Base-by-base conservation (phyloP, 2,797 vertebrate genomes). In the Synanceia verrucosa region DNA sequence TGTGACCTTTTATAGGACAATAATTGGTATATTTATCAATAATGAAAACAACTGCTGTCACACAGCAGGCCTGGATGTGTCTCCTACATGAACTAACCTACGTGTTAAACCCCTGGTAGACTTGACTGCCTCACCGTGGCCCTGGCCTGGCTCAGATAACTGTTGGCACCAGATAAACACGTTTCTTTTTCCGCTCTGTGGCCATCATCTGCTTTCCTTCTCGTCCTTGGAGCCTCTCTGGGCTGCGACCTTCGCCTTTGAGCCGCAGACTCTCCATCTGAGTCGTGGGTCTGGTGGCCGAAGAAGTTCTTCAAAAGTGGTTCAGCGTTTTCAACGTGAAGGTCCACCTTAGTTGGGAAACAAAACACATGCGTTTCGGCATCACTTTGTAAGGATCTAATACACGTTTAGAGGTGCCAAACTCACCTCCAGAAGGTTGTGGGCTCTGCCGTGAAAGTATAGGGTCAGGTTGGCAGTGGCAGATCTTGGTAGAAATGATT, bases 361-460 rank as follows among this genome's bases (percentile, higher is more conserved):
- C n/a, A 65, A 29, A 65, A 51, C 2, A 1, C 18, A 65, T 10
- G 1, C 3, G 1, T 31, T n/a, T 66, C 0, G 12, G 28, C 5
- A 34, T 19, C 0, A 34, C 16, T 21, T 60, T 46, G 28, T 18
- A 36, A 7, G 24, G 29, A 43, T 28, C 1, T 5, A 18, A 24
- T 16, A n/a, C 5, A 16, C 10, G 23, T 41, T 23, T 18, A 24
- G 14, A 2, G 3, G 46, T 0, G 0, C 59, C 16, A 57, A 76
- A 89, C 92, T 92, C 86, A 94, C 96, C 91, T 98, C 95, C 56
- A 97, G 78, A 11, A 97, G 79, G 90, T 96, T 97, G 78, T 96
- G 75, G 53, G 95, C 94, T 85, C 78, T 90, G 4, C 95, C 96
- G 33, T 95, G 85, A 39, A 93, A 67, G 36, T 96, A 93, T 18